Evolutionary conservation across 2,888 invertebrate genomes (phyloP), one percentile per base, ranked within the genome.

Genomic region (Junonia oenone): DNA sequence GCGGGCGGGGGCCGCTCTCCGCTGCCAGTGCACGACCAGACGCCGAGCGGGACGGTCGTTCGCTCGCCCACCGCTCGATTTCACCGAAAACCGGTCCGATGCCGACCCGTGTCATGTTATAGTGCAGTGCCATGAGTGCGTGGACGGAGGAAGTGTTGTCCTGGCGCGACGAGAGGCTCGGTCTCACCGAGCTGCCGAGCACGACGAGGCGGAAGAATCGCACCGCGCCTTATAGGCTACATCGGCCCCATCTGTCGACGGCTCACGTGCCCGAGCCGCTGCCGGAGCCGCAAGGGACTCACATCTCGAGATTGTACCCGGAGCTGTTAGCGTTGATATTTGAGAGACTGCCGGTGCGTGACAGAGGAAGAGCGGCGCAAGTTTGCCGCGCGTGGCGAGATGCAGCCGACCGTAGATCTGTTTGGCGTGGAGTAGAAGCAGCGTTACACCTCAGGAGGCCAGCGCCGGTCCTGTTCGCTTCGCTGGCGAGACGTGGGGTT

Each of bases 371-470:
- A 40, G 98, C 95, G 15, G 97, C 98, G 2, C 97, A 97, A 85
- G 97, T 98, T 62, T 97, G 96, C 81, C 92, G 93, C 55, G 91
- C 95, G 56, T 98, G 98, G 98, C 91, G 97, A 58, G 98, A 98
- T 75, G 98, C 98, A 45, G 95, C 97, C 27, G 98, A 98, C 83
- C 95, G 96, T 69, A 95, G 97, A 68, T 95, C 95, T 37, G 97
- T 98, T 15, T 98, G 98, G 98, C 93, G 96, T 66, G 97, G 97
- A 51, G 97, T 97, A 29, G 97, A 97, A 77, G 98, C 98, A 0
- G 95, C 96, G 68, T 84, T 98, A 62, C 98, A 98, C 79, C 91
- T 98, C 48, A 92, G 96, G 61, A 92, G 95, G 67, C 94, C 97
- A 61, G 95, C 96, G 61, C 95, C 96, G 11, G 95, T 95, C 67